Evolutionary conservation across 2,113 vertebrate genomes (phyloP).

Genomic region (Egretta garzetta): DNA sequence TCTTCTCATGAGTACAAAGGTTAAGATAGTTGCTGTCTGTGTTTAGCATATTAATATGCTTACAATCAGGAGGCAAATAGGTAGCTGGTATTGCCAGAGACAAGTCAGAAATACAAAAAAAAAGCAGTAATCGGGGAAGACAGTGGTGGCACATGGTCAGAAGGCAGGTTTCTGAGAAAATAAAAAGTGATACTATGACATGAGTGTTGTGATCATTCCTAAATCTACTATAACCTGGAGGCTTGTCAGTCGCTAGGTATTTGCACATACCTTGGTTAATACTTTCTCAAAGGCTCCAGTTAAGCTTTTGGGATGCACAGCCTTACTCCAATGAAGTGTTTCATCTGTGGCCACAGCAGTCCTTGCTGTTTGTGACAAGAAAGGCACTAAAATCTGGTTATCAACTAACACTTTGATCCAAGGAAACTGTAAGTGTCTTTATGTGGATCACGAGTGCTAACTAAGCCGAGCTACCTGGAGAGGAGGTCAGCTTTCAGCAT

Average conservation of each 20-base stretch:
- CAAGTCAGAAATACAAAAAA: background rate
- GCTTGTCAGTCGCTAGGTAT: background rate
- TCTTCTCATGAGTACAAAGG: background rate
- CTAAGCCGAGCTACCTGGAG: background rate
- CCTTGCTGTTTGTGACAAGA: background rate
- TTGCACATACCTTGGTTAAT: background rate
- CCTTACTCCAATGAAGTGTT: background rate
- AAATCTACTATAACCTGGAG: background rate
- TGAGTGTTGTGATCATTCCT: background rate
- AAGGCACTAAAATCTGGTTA: background rate
- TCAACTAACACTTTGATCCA: background rate
- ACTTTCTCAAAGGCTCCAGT: background rate
- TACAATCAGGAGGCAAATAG: background rate
- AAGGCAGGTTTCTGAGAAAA: background rate
- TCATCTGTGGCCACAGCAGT: background rate
- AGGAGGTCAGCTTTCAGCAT: background rate
- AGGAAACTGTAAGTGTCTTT: background rate
- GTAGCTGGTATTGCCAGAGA: background rate
- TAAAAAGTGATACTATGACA: background rate
- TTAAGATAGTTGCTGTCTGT: background rate
- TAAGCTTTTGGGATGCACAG: background rate
- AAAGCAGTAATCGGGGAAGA: background rate
- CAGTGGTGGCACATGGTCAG: background rate
- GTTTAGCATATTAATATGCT: background rate
- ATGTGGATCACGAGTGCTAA: background rate